Evolutionary conservation across 2,888 invertebrate species (phyloP).

Genomic region (Chalcosyrphus nemorum): DNA sequence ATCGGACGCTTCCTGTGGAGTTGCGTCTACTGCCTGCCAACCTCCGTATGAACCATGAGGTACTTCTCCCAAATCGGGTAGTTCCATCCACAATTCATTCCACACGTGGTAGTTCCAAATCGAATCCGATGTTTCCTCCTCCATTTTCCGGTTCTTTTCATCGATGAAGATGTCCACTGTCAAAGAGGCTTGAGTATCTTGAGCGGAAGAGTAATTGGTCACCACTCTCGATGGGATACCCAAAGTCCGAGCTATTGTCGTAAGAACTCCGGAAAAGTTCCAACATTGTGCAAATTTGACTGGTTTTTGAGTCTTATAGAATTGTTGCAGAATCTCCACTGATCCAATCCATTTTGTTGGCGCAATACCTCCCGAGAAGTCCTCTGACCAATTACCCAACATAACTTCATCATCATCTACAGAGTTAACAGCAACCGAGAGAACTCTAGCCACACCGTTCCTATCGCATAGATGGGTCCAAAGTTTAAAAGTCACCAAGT

Average conservation of each 20-base stretch:
- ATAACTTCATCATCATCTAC: conserved; percentile 94
- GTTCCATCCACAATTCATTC: conserved; percentile 97
- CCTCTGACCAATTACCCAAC: conserved; percentile 92
- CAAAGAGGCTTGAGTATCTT: conserved; percentile 95
- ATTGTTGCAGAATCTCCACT: conserved; percentile 92
- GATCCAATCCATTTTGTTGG: conserved; percentile 97
- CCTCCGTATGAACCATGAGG: conserved; percentile 86
- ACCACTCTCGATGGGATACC: conserved; percentile 94
- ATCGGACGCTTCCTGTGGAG: conserved; percentile 94
- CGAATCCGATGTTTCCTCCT: conserved; percentile 92
- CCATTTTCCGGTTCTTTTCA: conserved; percentile 89
- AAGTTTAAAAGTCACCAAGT: too few species aligned
- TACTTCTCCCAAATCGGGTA: conserved; percentile 89
- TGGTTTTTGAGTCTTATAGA: conserved; percentile 90
- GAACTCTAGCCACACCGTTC: conserved; percentile 88
- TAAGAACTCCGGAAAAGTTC: conserved; percentile 95
- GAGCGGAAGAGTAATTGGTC: conserved; percentile 96
- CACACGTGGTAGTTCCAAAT: conserved; percentile 98
- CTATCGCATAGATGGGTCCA: too few species aligned
- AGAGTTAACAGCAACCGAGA: conserved; percentile 94
- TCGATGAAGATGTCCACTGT: conserved; percentile 96
- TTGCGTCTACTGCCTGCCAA: conserved; percentile 97
- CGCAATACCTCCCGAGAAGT: conserved; percentile 92
- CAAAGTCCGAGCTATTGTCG: conserved; percentile 93
- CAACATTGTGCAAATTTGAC: conserved; percentile 98